Evolutionary conservation across 92 coral and sea anemone species (phyloP), one percentile per base, ranked within the genome.

Genomic region (Siderastrea siderea): DNA sequence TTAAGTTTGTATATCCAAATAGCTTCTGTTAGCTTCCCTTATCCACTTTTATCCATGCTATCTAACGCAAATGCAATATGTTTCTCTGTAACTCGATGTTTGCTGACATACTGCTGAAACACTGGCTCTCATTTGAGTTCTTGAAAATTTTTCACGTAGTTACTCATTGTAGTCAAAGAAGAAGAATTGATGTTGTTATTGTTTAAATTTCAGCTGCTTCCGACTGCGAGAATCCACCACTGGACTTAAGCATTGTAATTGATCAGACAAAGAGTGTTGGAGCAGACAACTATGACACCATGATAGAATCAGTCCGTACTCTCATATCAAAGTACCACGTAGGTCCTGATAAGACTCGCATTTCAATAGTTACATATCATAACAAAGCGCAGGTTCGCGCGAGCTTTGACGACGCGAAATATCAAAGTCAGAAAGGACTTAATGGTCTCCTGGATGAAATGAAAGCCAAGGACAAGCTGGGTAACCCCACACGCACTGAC

Each of bases 291-390:
- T 80, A 80, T 66, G 63, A 66, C 74, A 53, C 59, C 74, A 80
- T 80, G 84, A 19, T 80, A 63, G 84, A 80, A 17, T 47, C 84
- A 38, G 84, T 80, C 3, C 57, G 50, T 8, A 38, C 11, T 0
- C 84, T 80, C 17, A 80, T 80, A 17, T 80, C 84, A 48, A 64
- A 80, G 61, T 80, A 49, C 51, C 54, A 80, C 17, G 63, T 80
- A 12, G 84, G 84, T 13, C 74, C 73, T 1, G 74, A 67, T 0
- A 48, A 80, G 4, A 66, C 74, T 4, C 84, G 59, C 43, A 5
- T 80, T 38, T 50, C 84, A 2, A 80, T 80, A 16, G 62, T 66
- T 5, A 80, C 84, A 2, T 80, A 12, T 44, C 62, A 59, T 14
- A n/a, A n/a, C 1, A 16, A 48, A 43, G 74, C 74, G 17, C 1